Evolutionary conservation across 2,888 invertebrate species (phyloP).

Genomic region (Ptychoptera contaminata): DNA sequence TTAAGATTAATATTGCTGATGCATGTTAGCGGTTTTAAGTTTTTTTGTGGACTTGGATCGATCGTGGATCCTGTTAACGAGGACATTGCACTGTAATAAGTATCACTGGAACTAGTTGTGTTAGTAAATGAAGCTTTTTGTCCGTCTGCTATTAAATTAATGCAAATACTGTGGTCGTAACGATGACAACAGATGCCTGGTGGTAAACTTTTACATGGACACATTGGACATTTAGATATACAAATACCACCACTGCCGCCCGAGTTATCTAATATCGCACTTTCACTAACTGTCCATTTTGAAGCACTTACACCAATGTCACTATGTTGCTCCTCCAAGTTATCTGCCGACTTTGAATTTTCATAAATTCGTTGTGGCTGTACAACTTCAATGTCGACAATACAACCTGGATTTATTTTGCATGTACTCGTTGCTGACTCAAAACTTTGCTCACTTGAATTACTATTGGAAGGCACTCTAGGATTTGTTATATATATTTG

Average conservation of each 20-base stretch:
- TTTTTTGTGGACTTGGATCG: slow-evolving; percentile 13
- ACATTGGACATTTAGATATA: slow-evolving; percentile 19
- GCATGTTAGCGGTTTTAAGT: slow-evolving; percentile 1
- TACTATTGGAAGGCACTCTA: slow-evolving; percentile 24
- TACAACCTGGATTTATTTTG: too few relatives aligned
- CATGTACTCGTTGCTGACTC: slow-evolving; percentile 32
- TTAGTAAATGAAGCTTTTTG: slow-evolving; percentile 10
- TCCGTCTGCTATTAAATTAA: slow-evolving; percentile 4
- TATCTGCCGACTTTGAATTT: slow-evolving; percentile 39
- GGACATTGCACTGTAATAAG: slow-evolving; percentile 25
- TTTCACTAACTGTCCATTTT: slow-evolving; percentile 28
- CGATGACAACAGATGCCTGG: slow-evolving; percentile 19
- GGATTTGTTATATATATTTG: slow-evolving; percentile 33
- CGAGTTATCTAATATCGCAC: slow-evolving; percentile 25
- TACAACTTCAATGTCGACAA: slow-evolving; percentile 4
- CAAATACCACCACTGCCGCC: slow-evolving; percentile 10
- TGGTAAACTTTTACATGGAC: slow-evolving; percentile 18
- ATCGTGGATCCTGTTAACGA: slow-evolving; percentile 8
- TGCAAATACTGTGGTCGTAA: slow-evolving; percentile 19
- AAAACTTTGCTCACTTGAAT: slow-evolving; percentile 32
- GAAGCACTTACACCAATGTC: slow-evolving; percentile 25
- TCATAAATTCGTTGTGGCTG: slow-evolving; percentile 5
- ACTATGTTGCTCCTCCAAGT: slow-evolving; percentile 24
- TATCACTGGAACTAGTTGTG: slow-evolving; percentile 23
- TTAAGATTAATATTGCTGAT: slow-evolving; percentile 1